Percentiles rank a stretch among this genome's conserved stretches.
These are phyloP conservation scores for Sitta europaea DNA, from an alignment of 2,113 vertebrate genomes.

Conservation along the genomic window DNA sequence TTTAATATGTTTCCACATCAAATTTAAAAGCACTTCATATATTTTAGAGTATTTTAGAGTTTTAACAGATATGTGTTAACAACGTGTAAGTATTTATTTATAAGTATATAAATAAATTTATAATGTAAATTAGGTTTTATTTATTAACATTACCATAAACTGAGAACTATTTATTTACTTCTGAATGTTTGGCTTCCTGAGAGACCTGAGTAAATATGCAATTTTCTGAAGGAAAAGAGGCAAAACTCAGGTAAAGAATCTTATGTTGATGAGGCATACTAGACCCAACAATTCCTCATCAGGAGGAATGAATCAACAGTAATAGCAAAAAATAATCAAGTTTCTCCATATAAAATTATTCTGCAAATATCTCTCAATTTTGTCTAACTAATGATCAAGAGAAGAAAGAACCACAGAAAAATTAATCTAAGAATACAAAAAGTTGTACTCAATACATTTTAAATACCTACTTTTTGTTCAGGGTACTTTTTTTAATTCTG, in stretches of 20 bases:
- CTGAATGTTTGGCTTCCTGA: neutral
- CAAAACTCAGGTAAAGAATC: neutral
- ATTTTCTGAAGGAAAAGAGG: neutral
- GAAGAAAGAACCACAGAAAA: neutral
- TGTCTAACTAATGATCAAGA: neutral
- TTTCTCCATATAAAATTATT: neutral
- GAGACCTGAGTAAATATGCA: neutral
- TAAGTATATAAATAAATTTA: neutral
- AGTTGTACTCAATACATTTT: neutral
- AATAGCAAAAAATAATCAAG: neutral
- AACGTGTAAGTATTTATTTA: neutral
- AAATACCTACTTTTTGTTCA: neutral
- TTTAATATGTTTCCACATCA: constrained; percentile 29
- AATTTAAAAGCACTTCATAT: constrained; percentile 17
- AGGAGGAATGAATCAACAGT: neutral
- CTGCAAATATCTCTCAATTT: neutral
- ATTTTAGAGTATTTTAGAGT: neutral
- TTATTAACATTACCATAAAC: neutral
- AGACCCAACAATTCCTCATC: neutral
- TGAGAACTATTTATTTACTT: neutral
- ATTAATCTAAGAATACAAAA: neutral
- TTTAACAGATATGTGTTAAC: neutral
- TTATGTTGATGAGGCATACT: neutral
- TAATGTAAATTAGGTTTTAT: neutral
- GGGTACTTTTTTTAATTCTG: neutral